Percentiles rank a stretch among this genome's conserved stretches.
Conservation (phyloP, 2,888 invertebrate species). For the Argyra leucocephala region DNA sequence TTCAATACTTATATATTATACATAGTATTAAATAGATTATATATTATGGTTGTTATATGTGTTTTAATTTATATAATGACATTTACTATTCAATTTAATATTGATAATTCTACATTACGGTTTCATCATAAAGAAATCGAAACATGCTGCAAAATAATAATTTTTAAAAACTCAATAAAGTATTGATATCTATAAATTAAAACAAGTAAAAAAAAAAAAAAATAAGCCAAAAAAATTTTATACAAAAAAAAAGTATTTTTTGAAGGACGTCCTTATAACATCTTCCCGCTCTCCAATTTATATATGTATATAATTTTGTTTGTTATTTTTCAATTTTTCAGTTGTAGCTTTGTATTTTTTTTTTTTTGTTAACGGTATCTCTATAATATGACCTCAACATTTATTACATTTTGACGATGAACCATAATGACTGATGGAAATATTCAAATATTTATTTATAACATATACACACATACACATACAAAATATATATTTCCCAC, state of each 20-base stretch:
- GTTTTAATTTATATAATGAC: too few relatives aligned
- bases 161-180: neutral
- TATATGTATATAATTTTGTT: too few relatives aligned
- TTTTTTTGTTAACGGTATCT: neutral
- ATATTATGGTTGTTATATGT: too few relatives aligned
- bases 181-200: neutral
- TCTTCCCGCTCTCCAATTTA: neutral
- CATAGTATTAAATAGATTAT: too few relatives aligned
- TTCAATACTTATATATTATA: too few relatives aligned
- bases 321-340: neutral
- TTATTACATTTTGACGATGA: neutral
- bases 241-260: neutral
- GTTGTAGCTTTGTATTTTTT: neutral
- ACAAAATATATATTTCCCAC: too few relatives aligned
- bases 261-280: slow-evolving; percentile 1
- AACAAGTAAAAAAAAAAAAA: neutral
- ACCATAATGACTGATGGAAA: neutral
- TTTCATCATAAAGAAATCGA: too few relatives aligned
- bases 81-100: too few relatives aligned
- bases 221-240: too few relatives aligned
- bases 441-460: too few relatives aligned
- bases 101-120: too few relatives aligned
- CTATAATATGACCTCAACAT: slow-evolving; percentile 3
- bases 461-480: too few relatives aligned
- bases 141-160: neutral